Conservation (phyloP, 2,888 invertebrate species). For the Scaptomyza polygonia region DNA sequence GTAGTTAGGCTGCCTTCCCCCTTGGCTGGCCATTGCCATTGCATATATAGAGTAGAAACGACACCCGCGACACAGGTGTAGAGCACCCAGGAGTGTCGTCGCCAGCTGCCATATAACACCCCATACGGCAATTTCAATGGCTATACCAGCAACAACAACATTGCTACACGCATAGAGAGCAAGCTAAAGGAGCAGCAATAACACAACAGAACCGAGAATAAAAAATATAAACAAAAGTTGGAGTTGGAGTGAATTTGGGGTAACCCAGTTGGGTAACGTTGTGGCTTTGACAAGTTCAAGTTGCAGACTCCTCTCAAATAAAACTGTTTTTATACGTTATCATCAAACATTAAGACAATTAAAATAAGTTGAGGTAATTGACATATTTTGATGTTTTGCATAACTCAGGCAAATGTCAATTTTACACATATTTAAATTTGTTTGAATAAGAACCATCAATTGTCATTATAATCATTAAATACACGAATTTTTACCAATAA, state of each 20-base stretch:
- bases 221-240: neutral
- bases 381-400: too few relatives aligned
- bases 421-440: neutral
- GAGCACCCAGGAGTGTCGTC: slow-evolving; percentile 85
- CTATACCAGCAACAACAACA: slow-evolving; percentile 62
- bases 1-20: slow-evolving; percentile 84
- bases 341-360: neutral
- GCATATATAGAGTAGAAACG: slow-evolving; percentile 68
- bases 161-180: slow-evolving; percentile 15
- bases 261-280: neutral
- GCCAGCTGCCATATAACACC: slow-evolving; percentile 84
- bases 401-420: neutral
- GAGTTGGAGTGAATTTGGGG: neutral
- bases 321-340: neutral
- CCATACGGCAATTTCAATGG: slow-evolving; percentile 84
- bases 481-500: too few relatives aligned
- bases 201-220: neutral
- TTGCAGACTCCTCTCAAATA: neutral
- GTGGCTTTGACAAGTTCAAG: slow-evolving; percentile 6
- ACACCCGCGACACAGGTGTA: slow-evolving; percentile 85
- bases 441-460: neutral
- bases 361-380: neutral
- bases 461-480: too few relatives aligned
- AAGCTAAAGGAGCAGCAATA: slow-evolving; percentile 5
- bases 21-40: slow-evolving; percentile 17